Base-by-base conservation (phyloP, 2,888 invertebrate genomes). In the Lissonota sp. region DNA sequence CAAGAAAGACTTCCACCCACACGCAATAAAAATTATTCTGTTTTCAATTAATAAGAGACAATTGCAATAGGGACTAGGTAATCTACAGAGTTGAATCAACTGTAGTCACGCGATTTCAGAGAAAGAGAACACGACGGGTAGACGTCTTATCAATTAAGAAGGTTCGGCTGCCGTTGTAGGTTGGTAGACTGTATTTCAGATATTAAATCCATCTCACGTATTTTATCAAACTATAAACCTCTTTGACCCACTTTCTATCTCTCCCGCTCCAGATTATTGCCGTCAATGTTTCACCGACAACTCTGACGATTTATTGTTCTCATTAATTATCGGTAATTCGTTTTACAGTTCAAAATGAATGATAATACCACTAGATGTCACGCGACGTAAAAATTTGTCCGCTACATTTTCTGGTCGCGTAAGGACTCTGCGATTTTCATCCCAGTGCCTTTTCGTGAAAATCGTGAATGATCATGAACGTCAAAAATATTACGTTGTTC, bases 141-240 rank as follows among this genome's bases (percentile, higher is more conserved):
- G 76, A 79, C 67, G 72, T 72, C 76, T 76, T 58, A 62, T 57
- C 63, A 72, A 76, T 79, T 73, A 76, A 82, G 58, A 14, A 58
- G 58, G 66, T 57, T 55, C 51, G 7, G 51, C 46, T 46, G 44
- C 16, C 12, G 14, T 12, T 16, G 58, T 51, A 12, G 40, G 10
- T 10, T 8, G 10, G 16, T 39, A 37, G 49, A 49, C n/a, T 62
- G 39, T 58, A 55, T 49, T 6, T 51, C 6, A 6, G 12, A 14
- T 53, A 49, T 10, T 49, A 49, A 49, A 74, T 74, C 51, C 8
- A 66, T 64, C 26, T 57, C 16, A 8, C 16, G 7, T 6, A 49
- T 66, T 55, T 66, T 64, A 74, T 57, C 8, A 51, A 74, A 66
- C 62, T 40, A 71, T 49, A 14, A 64, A 57, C 26, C 14, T 46